Conservation (phyloP, 2,888 invertebrate genomes). For the Ochropleura leucogaster region DNA sequence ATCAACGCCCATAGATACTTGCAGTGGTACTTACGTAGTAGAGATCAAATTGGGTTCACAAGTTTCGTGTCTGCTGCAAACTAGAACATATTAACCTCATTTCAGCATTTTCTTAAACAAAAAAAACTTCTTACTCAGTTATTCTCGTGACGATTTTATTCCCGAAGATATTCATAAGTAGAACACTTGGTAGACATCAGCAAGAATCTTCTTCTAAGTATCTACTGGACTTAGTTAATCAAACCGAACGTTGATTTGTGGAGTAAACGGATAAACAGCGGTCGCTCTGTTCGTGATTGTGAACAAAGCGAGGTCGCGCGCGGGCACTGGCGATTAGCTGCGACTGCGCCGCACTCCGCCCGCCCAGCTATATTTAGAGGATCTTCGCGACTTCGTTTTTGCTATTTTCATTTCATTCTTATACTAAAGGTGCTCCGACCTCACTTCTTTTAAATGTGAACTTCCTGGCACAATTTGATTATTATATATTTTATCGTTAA, state of each 20-base stretch:
- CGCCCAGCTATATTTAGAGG: conserved; percentile 87
- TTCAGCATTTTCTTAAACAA: conserved; percentile 60
- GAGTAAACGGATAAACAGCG: conserved; percentile 62
- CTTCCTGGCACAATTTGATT: conserved; percentile 72
- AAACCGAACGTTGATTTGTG: conserved; percentile 29
- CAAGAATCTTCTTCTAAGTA: conserved; percentile 11
- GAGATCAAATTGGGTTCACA: conserved; percentile 73
- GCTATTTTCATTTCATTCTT: conserved; percentile 90
- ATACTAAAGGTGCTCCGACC: conserved; percentile 75
- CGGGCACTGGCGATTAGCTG: conserved; percentile 70
- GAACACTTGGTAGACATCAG: conserved; percentile 7
- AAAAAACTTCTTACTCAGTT: conserved; percentile 21
- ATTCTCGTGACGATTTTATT: conserved; percentile 24
- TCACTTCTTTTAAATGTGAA: conserved; percentile 75
- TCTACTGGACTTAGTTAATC: conserved; percentile 8
- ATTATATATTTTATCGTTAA: conserved; percentile 3
- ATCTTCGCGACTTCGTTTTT: conserved; percentile 89
- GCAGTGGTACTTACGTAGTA: conserved; percentile 78
- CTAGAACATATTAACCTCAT: conserved; percentile 78
- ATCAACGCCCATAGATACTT: conserved; percentile 53
- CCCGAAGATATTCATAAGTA: conserved; percentile 10
- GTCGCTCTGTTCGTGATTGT: conserved; percentile 58
- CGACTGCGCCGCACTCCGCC: conserved; percentile 77
- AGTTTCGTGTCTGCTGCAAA: conserved; percentile 65
- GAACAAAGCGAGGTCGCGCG: conserved; percentile 82